These are phyloP conservation scores for Pungitius pungitius DNA, from an alignment of 2,113 vertebrate species.

Conservation along the genomic window DNA sequence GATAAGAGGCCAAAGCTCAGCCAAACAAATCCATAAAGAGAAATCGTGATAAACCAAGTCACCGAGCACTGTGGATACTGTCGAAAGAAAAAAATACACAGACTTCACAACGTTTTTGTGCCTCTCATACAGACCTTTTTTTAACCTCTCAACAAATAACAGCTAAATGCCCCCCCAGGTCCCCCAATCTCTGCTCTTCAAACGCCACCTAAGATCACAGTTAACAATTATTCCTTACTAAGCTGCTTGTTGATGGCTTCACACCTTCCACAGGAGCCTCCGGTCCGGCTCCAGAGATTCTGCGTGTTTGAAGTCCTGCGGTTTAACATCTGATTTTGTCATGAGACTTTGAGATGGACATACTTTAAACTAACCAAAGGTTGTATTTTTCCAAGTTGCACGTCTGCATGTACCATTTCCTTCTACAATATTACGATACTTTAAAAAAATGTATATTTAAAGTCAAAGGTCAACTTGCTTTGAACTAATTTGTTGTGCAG, in stretches of 20 bases:
- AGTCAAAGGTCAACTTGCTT: neutral
- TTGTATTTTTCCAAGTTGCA: neutral
- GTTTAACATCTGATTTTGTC: slow-evolving; percentile 32
- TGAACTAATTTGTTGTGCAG: neutral
- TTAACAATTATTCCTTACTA: slow-evolving; percentile 83
- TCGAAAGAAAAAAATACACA: neutral
- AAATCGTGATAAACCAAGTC: slow-evolving; percentile 27
- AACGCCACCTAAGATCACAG: slow-evolving; percentile 86
- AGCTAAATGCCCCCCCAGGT: neutral
- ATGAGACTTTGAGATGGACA: slow-evolving; percentile 41
- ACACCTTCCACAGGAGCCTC: slow-evolving; percentile 75
- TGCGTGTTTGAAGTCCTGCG: slow-evolving; percentile 60
- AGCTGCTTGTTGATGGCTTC: slow-evolving; percentile 80
- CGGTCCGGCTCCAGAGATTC: slow-evolving; percentile 86
- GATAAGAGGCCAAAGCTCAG: neutral
- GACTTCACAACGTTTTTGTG: neutral
- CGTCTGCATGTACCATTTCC: neutral
- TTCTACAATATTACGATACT: neutral
- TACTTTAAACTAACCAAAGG: neutral
- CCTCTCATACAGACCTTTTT: neutral
- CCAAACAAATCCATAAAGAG: neutral
- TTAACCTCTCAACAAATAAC: slow-evolving; percentile 7
- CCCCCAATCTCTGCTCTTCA: slow-evolving; percentile 79
- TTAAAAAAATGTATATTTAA: neutral
- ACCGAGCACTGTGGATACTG: neutral